Base-by-base conservation (phyloP, 2,888 invertebrate genomes). In the Drosophila anceps region DNA sequence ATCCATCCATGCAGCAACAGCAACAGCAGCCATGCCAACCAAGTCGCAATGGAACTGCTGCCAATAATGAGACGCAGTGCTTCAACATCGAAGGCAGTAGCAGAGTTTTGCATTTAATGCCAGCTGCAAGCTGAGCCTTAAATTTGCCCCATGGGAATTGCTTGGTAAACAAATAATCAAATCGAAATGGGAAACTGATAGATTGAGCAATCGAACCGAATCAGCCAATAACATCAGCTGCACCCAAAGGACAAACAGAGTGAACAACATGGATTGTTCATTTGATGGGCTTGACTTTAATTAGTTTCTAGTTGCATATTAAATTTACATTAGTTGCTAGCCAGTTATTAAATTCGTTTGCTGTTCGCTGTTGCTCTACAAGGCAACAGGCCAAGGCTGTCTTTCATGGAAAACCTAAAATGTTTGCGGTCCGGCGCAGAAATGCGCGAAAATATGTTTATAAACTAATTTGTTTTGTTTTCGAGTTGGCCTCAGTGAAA, bases 371-470 rank as follows among this genome's bases (percentile, higher is more conserved):
- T 33, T 8, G 12, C 13, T 35, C 15, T 2, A 4, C 20, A 13
- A 3, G 20, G 43, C 29, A 63, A 51, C 44, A 59, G 62, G 35
- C 44, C 12, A 58, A 59, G 48, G 31, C 15, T 29, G 29, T 2
- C 55, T 15, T 27, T 27, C n/a, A 8, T 41, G 24, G 27, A 48
- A 58, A 57, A 4, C 37, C 27, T 12, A 24, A 54, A 63, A 63
- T 66, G 48, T 57, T 74, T 77, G 78, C 57, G 69, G 76, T 62
- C 61, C 43, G 29, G 33, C 60, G 39, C 58, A 60, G 58, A 54
- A 74, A 79, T 69, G 69, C 76, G 79, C 67, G 68, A 71, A 79
- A 68, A 69, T 74, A 76, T 82, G 81, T 72, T 74, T 72, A 65
- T 64, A 72, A 73, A 79, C 76, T 73, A 76, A 80, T 80, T 84